Evolutionary conservation across 2,888 invertebrate genomes (phyloP), one percentile per base, ranked within the genome.

Genomic region (Syrista parreyssii): DNA sequence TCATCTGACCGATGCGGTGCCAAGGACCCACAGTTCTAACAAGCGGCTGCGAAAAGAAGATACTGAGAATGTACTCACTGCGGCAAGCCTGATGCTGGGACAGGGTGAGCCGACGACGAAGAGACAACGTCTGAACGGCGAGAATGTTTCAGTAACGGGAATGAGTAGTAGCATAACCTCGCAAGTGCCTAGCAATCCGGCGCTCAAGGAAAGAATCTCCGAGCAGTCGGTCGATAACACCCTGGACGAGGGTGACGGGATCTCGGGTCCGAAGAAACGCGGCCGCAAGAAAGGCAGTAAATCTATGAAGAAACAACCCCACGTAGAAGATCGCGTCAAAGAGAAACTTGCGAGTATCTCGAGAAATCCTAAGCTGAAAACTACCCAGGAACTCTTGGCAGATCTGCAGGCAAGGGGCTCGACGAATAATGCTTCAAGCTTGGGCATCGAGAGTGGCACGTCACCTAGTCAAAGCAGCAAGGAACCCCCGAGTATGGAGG

Each of bases 361-460:
- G 35, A 91, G 94, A 73, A 93, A 94, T 87, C 94, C 94, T 32
- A 94, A 94, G 87, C 93, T 96, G 74, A 95, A 95, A 91, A 96
- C 96, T 35, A 97, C 97, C 0, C 95, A 96, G 88, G 96, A 97
- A 91, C 92, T 97, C 77, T 92, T 97, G 79, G 96, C 95, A 76
- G 95, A 96, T 91, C 93, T 97, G 85, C 95, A 95, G 91, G 93
- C 93, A 68, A 94, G 94, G 83, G 92, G 94, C 90, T 89, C 89
- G 79, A 88, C 90, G 86, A 85, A 90, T 89, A 81, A 81, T 83
- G 77, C 83, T 78, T 92, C 92, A 82, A 92, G 92, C 83, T 89
- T 92, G 91, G 88, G 93, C 89, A 90, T 93, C 85, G 92, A 92
- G 83, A 91, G 92, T 0, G 92, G 92, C 81, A 79, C 92, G 75